Evolutionary conservation across 2,888 invertebrate genomes (phyloP).

Genomic region (Epistrophe grossulariae): DNA sequence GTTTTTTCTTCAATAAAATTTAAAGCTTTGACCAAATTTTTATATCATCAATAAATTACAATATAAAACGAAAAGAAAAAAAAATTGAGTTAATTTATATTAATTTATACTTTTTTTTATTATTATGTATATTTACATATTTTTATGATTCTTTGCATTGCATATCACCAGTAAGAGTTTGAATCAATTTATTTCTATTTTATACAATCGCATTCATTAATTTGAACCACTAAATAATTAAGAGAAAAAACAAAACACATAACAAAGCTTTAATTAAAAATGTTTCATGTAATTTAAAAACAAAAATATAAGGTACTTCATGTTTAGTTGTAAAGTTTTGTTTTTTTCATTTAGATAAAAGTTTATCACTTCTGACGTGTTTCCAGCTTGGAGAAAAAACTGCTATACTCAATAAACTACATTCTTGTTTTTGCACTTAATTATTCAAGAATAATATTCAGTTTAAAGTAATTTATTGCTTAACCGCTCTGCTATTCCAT

Average conservation of each 20-base stretch:
- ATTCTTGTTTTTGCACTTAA: slow-evolving; percentile 16
- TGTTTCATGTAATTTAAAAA: background rate
- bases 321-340: background rate
- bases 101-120: slow-evolving; percentile 13
- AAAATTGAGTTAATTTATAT: slow-evolving; percentile 4
- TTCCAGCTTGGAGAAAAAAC: background rate
- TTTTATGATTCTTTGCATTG: slow-evolving; percentile 23
- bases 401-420: background rate
- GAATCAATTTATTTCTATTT: slow-evolving; percentile 62
- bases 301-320: background rate
- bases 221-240: slow-evolving; percentile 25
- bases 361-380: slow-evolving; percentile 15
- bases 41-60: background rate
- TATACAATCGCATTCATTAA: slow-evolving; percentile 49
- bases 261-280: slow-evolving; percentile 16
- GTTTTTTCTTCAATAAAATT: background rate
- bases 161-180: slow-evolving; percentile 54
- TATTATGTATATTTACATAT: slow-evolving; percentile 13
- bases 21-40: slow-evolving; percentile 1
- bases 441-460: slow-evolving; percentile 24
- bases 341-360: background rate
- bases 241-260: background rate
- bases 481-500: slow-evolving; percentile 1
- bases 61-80: background rate
- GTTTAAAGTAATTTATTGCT: background rate